Evolutionary conservation across 2,888 invertebrate genomes (phyloP).

Genomic region (Epinotia brunnichana): DNA sequence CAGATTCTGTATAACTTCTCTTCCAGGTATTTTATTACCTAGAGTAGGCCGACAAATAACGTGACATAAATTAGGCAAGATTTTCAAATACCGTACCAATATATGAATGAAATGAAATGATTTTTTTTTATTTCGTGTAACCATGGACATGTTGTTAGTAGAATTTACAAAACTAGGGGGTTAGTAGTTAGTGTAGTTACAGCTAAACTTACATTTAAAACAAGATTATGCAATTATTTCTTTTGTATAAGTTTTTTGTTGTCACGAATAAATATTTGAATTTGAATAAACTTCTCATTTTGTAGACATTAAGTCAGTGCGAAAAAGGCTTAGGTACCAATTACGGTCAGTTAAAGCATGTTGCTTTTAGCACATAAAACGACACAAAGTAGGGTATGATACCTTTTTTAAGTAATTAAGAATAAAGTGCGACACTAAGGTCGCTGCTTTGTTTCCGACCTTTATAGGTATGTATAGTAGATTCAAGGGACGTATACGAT

Average conservation of each 20-base stretch:
- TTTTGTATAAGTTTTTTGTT: too few relatives aligned
- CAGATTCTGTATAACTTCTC: neutral
- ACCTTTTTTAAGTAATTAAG: slow-evolving; percentile 8
- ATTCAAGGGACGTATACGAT: neutral
- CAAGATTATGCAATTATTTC: too few relatives aligned
- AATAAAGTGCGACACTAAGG: slow-evolving; percentile 4
- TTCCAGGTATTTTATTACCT: neutral
- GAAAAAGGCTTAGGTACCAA: neutral
- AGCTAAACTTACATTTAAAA: too few relatives aligned
- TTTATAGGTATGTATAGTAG: slow-evolving; percentile 1
- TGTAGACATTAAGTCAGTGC: neutral
- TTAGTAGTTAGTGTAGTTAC: too few relatives aligned
- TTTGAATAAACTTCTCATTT: too few relatives aligned
- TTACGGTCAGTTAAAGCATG: neutral
- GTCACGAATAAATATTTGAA: too few relatives aligned
- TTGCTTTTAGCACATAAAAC: neutral
- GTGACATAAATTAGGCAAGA: neutral
- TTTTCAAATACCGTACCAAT: neutral
- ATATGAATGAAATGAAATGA: too few relatives aligned
- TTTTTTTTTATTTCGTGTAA: too few relatives aligned
- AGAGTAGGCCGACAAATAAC: neutral
- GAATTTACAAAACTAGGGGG: too few relatives aligned
- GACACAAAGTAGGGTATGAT: too few relatives aligned
- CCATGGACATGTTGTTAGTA: too few relatives aligned
- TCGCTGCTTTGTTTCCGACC: slow-evolving; percentile 6